Conservation (phyloP, 2,888 invertebrate genomes). For the Octonoba sinensis region DNA sequence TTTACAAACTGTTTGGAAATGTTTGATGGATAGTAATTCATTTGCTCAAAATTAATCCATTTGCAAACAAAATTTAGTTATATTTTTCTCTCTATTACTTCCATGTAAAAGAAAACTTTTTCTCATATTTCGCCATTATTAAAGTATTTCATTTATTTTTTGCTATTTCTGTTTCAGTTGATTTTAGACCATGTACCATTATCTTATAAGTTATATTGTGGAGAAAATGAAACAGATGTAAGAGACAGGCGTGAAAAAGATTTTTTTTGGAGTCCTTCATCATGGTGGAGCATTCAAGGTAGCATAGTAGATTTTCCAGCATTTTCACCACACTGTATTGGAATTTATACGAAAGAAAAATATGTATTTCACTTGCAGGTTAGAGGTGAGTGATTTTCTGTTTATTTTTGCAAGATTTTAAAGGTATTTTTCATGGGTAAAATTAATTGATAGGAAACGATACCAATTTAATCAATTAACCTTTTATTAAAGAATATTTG, state of each 20-base stretch:
- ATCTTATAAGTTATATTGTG: constrained; percentile 33
- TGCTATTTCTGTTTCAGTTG: constrained; percentile 15
- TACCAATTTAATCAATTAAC: no score
- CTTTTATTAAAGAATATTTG: no score
- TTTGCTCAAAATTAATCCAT: no score
- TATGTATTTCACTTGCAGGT: constrained; percentile 68
- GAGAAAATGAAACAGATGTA: constrained; percentile 40
- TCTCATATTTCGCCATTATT: no score
- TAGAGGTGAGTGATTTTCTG: constrained; percentile 67
- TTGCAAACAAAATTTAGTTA: no score
- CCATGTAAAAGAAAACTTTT: no score
- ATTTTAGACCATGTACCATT: constrained; percentile 25
- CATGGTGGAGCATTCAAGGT: constrained; percentile 27
- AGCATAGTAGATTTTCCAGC: constrained; percentile 37
- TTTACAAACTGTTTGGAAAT: no score
- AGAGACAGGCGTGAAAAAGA: constrained; percentile 8
- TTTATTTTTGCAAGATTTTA: no score
- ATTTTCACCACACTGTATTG: constrained; percentile 55
- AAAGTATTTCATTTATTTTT: background rate
- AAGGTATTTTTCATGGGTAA: no score
- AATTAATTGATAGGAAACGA: no score
- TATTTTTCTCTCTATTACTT: no score
- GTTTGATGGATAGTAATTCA: no score
- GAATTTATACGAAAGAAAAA: constrained; percentile 44
- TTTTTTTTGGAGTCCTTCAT: constrained; percentile 28